Evolutionary conservation across 2,113 vertebrate genomes (phyloP), one percentile per base, ranked within the genome.

Genomic region (Caranx melampygus): DNA sequence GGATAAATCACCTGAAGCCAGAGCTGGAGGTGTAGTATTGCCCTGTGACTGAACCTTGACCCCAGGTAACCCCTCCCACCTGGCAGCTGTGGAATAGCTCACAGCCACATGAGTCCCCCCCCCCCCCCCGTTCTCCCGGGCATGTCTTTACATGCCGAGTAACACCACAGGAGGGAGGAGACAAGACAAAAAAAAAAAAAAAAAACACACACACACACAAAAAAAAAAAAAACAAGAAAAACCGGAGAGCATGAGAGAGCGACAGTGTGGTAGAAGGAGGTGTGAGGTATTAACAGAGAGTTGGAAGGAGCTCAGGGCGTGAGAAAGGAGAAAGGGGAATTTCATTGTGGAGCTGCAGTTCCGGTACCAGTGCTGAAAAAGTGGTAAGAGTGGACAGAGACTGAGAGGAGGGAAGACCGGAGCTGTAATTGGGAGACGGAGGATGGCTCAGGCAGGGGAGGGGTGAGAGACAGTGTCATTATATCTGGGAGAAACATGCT

Each of bases 191-290:
- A 72, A 61, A 37, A 1, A 42, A 84, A 90, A 89, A 90, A 86
- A 87, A 84, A 77, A 93, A 93, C n/a, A n/a, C n/a, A n/a, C n/a
- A n/a, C n/a, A 26, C 26, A 26, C 26, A 26, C 26, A 26, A 0
- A 42, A 84, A 90, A 89, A 90, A 86, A 87, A 83, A 77, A 93
- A 93, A 94, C 90, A 90, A 91, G 92, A 92, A 91, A 93, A 93
- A 94, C 92, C 78, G 62, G 90, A 85, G 85, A 11, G 69, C 64
- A 68, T 31, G 73, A 44, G 60, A 54, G 33, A 67, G n/a, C 0
- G 69, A 42, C 13, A 9, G 72, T 26, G 14, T 60, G 70, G 34
- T 58, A 45, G 71, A 70, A 63, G 26, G 73, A 81, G 77, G 77
- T 47, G 80, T 81, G 78, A 77, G 83, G 52, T 62, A 4, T 60